These are phyloP conservation scores for Micromesistius poutassou DNA, from an alignment of 2,797 vertebrate genomes.

Conservation along the genomic window DNA sequence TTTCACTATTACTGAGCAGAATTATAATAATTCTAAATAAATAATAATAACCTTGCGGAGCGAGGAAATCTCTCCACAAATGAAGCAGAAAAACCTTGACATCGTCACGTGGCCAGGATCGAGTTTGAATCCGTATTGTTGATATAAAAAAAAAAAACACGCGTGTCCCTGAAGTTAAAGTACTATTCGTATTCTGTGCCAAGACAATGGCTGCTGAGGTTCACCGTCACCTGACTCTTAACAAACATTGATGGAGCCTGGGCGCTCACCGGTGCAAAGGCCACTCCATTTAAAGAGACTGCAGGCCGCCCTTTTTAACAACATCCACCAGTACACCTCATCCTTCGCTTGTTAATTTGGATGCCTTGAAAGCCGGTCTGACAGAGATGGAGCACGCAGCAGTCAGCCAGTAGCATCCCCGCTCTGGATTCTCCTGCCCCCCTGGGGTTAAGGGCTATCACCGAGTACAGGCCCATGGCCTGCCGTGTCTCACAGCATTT, in stretches of 20 bases:
- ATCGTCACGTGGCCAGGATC: background rate
- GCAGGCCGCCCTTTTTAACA: background rate
- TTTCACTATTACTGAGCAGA: background rate
- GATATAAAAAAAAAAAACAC: background rate
- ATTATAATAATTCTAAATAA: too few relatives aligned
- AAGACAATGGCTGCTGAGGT: background rate
- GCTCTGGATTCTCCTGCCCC: conserved; percentile 37
- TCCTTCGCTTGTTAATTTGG: conserved; percentile 3
- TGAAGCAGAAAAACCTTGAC: background rate
- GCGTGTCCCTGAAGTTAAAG: background rate
- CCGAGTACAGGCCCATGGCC: conserved; percentile 42
- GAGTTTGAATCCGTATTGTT: too few relatives aligned
- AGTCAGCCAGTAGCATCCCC: conserved; percentile 43
- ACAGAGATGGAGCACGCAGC: conserved; percentile 25
- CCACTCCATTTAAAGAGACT: background rate
- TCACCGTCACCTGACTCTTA: background rate
- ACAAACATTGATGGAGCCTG: background rate
- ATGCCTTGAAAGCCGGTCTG: conserved; percentile 21
- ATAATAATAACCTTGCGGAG: background rate
- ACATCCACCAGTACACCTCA: background rate
- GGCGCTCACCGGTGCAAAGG: background rate
- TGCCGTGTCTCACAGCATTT: conserved; percentile 30
- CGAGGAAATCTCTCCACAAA: background rate
- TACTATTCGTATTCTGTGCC: background rate
- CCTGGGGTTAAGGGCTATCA: conserved; percentile 31